These are phyloP conservation scores for Psilopsiagon aymara DNA, from an alignment of 2,113 vertebrate species.

Conservation along the genomic window DNA sequence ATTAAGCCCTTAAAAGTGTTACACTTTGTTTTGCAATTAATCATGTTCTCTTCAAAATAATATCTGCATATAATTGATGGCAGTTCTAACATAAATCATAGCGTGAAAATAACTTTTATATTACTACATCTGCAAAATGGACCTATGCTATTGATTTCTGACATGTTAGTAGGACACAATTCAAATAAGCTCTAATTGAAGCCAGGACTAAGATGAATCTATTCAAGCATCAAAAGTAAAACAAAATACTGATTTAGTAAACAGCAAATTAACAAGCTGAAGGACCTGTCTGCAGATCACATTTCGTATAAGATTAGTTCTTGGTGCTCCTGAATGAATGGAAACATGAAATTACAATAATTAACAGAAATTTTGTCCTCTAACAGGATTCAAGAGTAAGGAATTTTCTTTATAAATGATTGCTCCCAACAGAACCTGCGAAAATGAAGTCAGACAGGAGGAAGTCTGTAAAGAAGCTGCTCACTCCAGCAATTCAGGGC, in stretches of 20 bases:
- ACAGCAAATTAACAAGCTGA: conserved; percentile 49
- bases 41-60: conserved; percentile 5
- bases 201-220: conserved; percentile 15
- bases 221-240: conserved; percentile 39
- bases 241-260: conserved; percentile 50
- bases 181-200: conserved; percentile 43
- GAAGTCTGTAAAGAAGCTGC: neutral
- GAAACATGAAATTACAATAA: conserved; percentile 40
- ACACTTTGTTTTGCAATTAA: conserved; percentile 42
- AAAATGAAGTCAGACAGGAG: neutral
- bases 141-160: conserved; percentile 52
- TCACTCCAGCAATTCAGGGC: neutral
- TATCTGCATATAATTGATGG: conserved; percentile 43
- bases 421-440: neutral
- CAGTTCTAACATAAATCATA: conserved; percentile 42
- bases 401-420: conserved; percentile 22
- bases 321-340: neutral
- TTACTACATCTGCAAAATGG: conserved; percentile 22
- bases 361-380: conserved; percentile 38
- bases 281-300: neutral
- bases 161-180: conserved; percentile 29
- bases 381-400: neutral
- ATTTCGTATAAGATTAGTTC: conserved; percentile 58
- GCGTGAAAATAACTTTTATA: conserved; percentile 43
- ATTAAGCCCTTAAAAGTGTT: neutral